Evolutionary conservation across 1,140 invertebrate genomes (phyloP), one percentile per base, ranked within the genome.

Genomic region (Papilio xuthus): DNA sequence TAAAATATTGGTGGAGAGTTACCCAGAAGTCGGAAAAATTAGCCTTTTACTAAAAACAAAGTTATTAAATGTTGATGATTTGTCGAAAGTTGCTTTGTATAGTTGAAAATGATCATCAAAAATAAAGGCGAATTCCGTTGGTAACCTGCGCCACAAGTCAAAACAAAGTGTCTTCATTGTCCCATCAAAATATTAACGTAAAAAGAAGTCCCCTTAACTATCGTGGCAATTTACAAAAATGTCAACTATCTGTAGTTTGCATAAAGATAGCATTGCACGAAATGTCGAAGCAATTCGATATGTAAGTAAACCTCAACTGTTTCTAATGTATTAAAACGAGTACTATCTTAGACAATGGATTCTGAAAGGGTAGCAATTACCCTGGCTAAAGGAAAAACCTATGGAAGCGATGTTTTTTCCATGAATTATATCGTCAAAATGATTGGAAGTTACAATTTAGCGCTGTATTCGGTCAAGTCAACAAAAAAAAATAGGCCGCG

Each of bases 401-500:
- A 20, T 20, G n/a, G 20, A 3, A 53, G 50, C n/a, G 1, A 4
- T 47, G 12, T 15, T 47, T 4, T 15, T 47, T 12, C 13, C 12
- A 47, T 15, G 0, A 47, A 18, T 47, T 47, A 18, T 47, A 26
- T 8, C n/a, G 15, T 6, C 13, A 28, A 28, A 67, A 56, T 56
- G n/a, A 56, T 32, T 28, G 10, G 0, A 28, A 67, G 2, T 18
- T 18, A 67, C 13, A 67, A 15, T 67, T 32, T 28, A 56, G 2
- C 26, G 23, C 56, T 8, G 50, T 8, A n/a, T 20, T 20, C n/a
- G 18, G 50, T 53, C 2, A 28, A 60, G 23, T 26, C 56, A 26
- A 60, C 56, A 60, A 60, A 60, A 60, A 44, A 53, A 60, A 26
- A 60, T 67, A 67, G 23, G 26, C 26, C 60, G 23, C 13, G 26